Evolutionary conservation across 64 coral and sea anemone species (phyloP).

Genomic region (Exaiptasia diaphana): DNA sequence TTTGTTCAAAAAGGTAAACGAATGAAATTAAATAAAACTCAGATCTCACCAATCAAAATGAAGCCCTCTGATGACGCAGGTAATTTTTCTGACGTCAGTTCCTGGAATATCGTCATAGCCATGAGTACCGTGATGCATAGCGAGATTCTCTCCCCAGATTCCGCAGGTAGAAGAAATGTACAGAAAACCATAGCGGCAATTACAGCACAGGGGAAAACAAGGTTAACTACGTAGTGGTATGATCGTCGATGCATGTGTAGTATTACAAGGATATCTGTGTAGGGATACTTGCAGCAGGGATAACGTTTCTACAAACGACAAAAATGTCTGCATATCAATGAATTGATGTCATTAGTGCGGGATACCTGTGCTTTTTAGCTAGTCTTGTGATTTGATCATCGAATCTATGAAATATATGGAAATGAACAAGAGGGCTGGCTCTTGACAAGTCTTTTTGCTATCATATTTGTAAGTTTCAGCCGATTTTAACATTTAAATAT

Average conservation of each 20-base stretch:
- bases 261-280: constrained; percentile 28
- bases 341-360: no score
- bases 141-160: constrained; percentile 81
- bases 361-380: no score
- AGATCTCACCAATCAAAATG: constrained; percentile 66
- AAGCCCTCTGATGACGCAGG: constrained; percentile 65
- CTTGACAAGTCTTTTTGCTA: no score
- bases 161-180: constrained; percentile 74
- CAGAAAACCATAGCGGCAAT: constrained; percentile 80
- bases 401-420: no score
- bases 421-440: no score
- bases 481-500: no score
- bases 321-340: no score
- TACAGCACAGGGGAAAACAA: constrained; percentile 72
- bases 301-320: constrained; percentile 25
- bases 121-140: constrained; percentile 86
- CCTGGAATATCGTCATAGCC: constrained; percentile 97
- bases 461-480: no score
- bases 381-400: no score
- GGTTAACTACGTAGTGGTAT: constrained; percentile 68
- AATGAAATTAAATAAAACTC: no score
- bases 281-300: constrained; percentile 54
- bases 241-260: constrained; percentile 50
- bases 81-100: constrained; percentile 78
- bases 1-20: no score